Percentiles rank a stretch among this genome's conserved stretches.
These are phyloP conservation scores for Tachina lurida DNA, from an alignment of 2,888 invertebrate genomes.

Conservation along the genomic window DNA sequence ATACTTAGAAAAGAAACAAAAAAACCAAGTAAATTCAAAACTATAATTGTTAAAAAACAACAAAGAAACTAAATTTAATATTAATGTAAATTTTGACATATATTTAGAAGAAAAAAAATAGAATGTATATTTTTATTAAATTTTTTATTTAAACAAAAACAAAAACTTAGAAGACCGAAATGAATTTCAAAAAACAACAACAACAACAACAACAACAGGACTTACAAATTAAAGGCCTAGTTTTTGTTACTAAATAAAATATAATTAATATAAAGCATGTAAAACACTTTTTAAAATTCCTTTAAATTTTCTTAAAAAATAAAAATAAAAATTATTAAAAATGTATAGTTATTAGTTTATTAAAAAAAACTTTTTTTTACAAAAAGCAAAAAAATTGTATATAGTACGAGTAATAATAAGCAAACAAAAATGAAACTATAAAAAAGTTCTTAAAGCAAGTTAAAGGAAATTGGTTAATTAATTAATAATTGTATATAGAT, in stretches of 20 bases:
- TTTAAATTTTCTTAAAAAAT: constrained; percentile 19
- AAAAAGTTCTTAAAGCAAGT: not conserved
- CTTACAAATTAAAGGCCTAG: not conserved
- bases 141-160: constrained; percentile 49
- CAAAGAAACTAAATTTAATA: constrained; percentile 37
- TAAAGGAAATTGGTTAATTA: constrained; percentile 11
- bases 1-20: not conserved
- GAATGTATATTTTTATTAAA: constrained; percentile 36
- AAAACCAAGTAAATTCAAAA: not conserved
- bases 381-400: constrained; percentile 42
- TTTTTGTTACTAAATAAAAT: not conserved
- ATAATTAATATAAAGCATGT: constrained; percentile 18
- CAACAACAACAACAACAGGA: not conserved
- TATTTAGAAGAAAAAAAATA: constrained; percentile 13
- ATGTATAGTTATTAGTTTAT: constrained; percentile 28
- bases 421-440: constrained; percentile 14
- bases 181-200: not conserved
- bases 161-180: constrained; percentile 20
- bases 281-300: constrained; percentile 37
- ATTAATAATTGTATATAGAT: constrained; percentile 66
- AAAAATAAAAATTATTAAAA: constrained; percentile 2
- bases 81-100: constrained; percentile 45
- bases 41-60: constrained; percentile 50
- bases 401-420: constrained; percentile 7
- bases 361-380: constrained; percentile 16